Base-by-base conservation (phyloP, 1,140 invertebrate genomes). In the Sogatella furcifera region DNA sequence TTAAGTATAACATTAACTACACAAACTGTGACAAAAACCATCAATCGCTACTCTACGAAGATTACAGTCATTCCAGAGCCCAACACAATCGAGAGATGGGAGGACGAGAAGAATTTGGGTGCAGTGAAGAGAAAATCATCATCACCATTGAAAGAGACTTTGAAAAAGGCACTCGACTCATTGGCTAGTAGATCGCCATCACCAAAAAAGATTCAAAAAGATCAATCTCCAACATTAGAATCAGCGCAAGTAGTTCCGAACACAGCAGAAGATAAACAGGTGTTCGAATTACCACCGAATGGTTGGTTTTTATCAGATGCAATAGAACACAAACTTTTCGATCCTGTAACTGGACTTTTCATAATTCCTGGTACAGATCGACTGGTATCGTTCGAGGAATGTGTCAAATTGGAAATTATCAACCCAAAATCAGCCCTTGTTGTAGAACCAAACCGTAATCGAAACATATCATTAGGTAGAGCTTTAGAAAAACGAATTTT, bases 281-380 rank as follows among this genome's bases (percentile, higher is more conserved):
- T 81, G 0, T 81, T 85, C 64, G 85, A 90, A 65, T 65, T 92
- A n/a, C 89, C 90, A 1, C 74, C 77, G n/a, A 84, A 86, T 63
- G 90, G 90, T 9, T 92, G 90, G 91, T 77, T 78, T 53, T 73
- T 94, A 0, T 74, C 78, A 55, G 85, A 91, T 69, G 88, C 88
- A 10, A 90, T 93, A 55, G 76, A 85, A 31, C 80, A 84, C 69
- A 80, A 81, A 44, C 71, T 93, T 3, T 90, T 94, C 65, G 86
- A 96, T 75, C 81, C 89, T 0, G 77, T 81, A 1, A 86, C 82
- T 6, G 92, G 92, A 2, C 76, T 92, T 2, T 93, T 96, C 69
- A 85, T 86, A 55, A 89, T 97, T 66, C 90, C 92, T 41, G 86
- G 86, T 31, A 91, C 90, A 1, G 89, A 93, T 71, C 80, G 89